phyloP scores from a whole-genome alignment of 2,113 vertebrate species.

The Andinoacara biseriatus region DNA sequence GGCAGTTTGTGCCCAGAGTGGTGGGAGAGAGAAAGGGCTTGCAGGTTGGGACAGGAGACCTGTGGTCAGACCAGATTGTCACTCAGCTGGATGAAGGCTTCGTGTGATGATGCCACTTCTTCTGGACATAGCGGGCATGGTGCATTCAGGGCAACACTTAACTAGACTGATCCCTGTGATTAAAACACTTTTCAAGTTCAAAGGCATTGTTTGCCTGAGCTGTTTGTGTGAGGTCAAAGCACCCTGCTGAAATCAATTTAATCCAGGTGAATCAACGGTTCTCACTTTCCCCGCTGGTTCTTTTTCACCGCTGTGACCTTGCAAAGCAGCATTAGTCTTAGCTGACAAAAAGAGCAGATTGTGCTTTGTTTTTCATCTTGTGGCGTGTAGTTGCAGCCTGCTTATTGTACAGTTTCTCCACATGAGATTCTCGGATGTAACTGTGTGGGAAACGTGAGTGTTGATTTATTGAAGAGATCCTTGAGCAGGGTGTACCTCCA shows the following conservation, averaged over 20 bases:
- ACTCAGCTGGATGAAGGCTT: conserved; percentile 60
- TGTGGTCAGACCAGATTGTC: conserved; percentile 64
- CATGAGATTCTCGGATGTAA: conserved; percentile 1
- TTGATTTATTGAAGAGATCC: conserved; percentile 64
- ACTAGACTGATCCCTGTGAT: neutral
- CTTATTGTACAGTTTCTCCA: neutral
- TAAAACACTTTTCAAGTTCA: conserved; percentile 5
- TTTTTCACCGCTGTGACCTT: neutral
- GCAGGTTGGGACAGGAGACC: conserved; percentile 34
- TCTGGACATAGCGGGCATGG: conserved; percentile 43
- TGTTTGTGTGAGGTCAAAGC: neutral
- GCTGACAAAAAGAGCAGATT: neutral
- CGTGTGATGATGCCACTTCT: conserved; percentile 18
- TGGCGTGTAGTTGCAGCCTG: neutral
- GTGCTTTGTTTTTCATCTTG: accelerated
- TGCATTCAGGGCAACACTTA: conserved; percentile 25
- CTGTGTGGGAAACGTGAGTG: conserved; percentile 18
- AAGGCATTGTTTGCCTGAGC: neutral
- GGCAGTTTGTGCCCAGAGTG: neutral
- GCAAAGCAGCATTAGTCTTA: neutral
- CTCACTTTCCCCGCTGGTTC: conserved; percentile 16
- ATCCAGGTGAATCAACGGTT: conserved; percentile 11
- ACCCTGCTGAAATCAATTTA: neutral
- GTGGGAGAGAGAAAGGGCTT: conserved; percentile 10
- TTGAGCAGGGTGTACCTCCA: conserved; percentile 30